Percentiles rank a stretch among this genome's conserved stretches.
These are phyloP conservation scores for Lycaena phlaeas DNA, from an alignment of 2,888 invertebrate species.

Conservation along the genomic window DNA sequence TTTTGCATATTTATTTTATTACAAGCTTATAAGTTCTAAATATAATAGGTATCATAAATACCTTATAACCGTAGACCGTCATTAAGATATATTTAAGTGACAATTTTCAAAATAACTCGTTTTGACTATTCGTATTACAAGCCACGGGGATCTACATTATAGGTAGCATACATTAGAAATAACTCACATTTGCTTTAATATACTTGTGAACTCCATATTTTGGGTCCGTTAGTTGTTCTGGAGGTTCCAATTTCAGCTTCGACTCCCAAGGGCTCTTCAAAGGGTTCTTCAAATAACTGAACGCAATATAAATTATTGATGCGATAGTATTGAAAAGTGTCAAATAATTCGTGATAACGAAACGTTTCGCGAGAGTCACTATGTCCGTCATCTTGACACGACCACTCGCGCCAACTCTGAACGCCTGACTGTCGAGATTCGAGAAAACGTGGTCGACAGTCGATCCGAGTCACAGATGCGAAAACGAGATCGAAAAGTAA, in stretches of 20 bases:
- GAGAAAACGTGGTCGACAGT: neutral
- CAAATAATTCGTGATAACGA: slow-evolving; percentile 31
- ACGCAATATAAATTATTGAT: slow-evolving; percentile 29
- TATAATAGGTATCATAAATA: too few species aligned
- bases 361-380: slow-evolving; percentile 26
- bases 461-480: too few species aligned
- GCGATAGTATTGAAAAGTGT: slow-evolving; percentile 32
- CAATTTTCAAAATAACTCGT: too few species aligned
- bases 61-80: too few species aligned
- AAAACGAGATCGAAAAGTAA: too few species aligned
- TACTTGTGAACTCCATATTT: slow-evolving; percentile 70
- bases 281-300: slow-evolving; percentile 41
- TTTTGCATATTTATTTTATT: too few species aligned
- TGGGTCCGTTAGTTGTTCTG: slow-evolving; percentile 51
- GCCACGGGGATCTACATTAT: too few species aligned
- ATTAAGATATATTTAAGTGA: too few species aligned
- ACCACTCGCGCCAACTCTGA: neutral
- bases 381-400: slow-evolving; percentile 25
- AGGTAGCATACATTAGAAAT: too few species aligned
- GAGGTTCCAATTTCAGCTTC: slow-evolving; percentile 56
- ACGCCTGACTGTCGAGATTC: slow-evolving; percentile 2
- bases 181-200: slow-evolving; percentile 67
- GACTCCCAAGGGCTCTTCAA: slow-evolving; percentile 38
- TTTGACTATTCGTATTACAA: too few species aligned
- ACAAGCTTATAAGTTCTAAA: too few species aligned